Evolutionary conservation across 1,140 invertebrate genomes (phyloP), one percentile per base, ranked within the genome.

Genomic region (Drosophila lacteicornis): DNA sequence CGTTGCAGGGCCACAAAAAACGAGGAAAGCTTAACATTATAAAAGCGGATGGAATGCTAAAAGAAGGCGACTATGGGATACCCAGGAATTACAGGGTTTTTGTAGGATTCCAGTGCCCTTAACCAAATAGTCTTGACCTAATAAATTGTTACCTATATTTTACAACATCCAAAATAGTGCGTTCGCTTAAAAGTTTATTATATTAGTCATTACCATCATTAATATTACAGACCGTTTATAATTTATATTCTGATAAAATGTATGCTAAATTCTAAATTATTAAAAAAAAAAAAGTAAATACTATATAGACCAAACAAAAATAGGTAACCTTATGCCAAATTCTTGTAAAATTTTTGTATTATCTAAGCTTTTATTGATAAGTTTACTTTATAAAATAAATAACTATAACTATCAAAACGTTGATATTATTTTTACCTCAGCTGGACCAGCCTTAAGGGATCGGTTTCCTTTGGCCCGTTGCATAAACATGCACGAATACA

Each of bases 11-110:
- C 50, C 40, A 59, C 42, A 67, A 40, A 77, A 75, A 68, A 70
- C 40, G 15, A 30, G 33, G n/a, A 30, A 55, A 83, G 80, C 77
- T 83, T 79, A 79, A 88, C 77, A 73, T 80, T 66, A 77, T 70
- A 83, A 55, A 79, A 65, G 53, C 46, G 42, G 49, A 42, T 27
- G 58, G 19, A 25, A 15, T 11, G 60, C 13, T 0, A 8, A 50
- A n/a, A 9, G 9, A 6, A 11, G 15, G 3, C 36, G 36, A 67
- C 25, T 45, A 12, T 6, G 1, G 6, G 17, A 13, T 68, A 50
- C 61, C 36, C 17, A 22, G 51, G 22, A 38, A 38, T 13, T 38
- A 12, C 12, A 13, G 12, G 12, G 9, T 9, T 11, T 11, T 11
- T 11, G 9, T 3, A 11, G 33, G 8, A 36, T 25, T 25, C 22